Percentiles rank a stretch among this genome's conserved stretches.
These are phyloP conservation scores for Vesta saturnalis DNA, from an alignment of 2,888 invertebrate species.

Conservation along the genomic window DNA sequence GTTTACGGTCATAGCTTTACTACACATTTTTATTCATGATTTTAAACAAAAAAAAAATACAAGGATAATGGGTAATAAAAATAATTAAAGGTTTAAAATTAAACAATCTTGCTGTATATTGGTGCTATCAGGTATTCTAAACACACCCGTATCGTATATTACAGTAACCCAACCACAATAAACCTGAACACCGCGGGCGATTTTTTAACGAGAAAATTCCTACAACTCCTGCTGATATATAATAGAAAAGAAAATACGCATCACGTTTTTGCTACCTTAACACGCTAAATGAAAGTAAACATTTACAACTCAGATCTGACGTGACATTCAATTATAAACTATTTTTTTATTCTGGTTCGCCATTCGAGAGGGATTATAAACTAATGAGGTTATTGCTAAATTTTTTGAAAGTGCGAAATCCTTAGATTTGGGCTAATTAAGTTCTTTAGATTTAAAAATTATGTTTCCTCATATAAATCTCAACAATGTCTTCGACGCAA, in stretches of 20 bases:
- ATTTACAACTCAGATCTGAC: background rate
- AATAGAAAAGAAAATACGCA: conserved; percentile 14
- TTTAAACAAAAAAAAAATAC: background rate
- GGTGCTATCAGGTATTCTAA: conserved; percentile 24
- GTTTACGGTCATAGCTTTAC: background rate
- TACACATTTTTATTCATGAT: too few relatives aligned
- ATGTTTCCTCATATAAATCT: too few relatives aligned
- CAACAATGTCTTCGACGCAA: too few relatives aligned
- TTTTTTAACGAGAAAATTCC: conserved; percentile 36
- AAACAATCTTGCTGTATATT: background rate
- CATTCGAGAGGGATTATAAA: too few relatives aligned
- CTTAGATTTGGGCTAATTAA: too few relatives aligned
- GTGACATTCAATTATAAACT: background rate
- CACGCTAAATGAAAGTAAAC: conserved; percentile 16
- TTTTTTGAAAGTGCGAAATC: too few relatives aligned
- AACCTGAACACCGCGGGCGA: conserved; percentile 29
- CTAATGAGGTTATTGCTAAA: too few relatives aligned
- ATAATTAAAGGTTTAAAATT: conserved; percentile 5
- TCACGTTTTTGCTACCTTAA: conserved; percentile 18
- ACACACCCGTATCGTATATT: conserved; percentile 28
- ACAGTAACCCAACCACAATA: conserved; percentile 23
- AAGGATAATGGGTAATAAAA: conserved; percentile 9
- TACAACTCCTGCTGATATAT: conserved; percentile 20
- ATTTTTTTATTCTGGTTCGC: too few relatives aligned
- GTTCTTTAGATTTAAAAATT: too few relatives aligned